Conservation (phyloP, 1,140 invertebrate species). For the Triops cancriformis region DNA sequence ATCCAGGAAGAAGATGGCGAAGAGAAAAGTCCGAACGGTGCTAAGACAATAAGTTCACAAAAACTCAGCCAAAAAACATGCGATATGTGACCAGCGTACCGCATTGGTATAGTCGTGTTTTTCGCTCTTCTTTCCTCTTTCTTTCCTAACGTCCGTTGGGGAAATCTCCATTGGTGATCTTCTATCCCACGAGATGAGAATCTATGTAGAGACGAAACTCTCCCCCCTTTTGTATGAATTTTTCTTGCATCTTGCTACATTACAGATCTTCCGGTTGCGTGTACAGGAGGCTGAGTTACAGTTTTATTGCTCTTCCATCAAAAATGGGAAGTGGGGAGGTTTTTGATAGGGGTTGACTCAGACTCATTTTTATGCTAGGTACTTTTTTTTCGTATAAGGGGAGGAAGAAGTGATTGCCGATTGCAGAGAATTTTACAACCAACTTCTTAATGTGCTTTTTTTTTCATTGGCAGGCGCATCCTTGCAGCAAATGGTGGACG, state of each 20-base stretch:
- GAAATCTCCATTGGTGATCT: not conserved
- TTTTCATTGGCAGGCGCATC: slow-evolving; percentile 69
- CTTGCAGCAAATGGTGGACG: slow-evolving; percentile 80
- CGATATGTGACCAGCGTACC: slow-evolving; percentile 1
- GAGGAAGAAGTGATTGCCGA: not conserved
- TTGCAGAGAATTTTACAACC: slow-evolving; percentile 1
- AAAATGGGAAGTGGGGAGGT: not conserved
- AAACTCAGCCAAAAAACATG: not conserved
- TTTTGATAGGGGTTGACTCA: not conserved
- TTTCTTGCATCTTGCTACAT: not conserved
- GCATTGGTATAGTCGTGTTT: not conserved
- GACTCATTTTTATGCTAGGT: not conserved
- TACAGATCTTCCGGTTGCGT: not conserved
- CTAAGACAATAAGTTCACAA: not conserved
- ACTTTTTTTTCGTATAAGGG: not conserved
- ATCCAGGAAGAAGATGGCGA: too few relatives aligned
- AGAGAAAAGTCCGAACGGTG: not conserved
- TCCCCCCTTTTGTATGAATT: not conserved
- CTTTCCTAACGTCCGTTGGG: not conserved
- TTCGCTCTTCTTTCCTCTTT: not conserved
- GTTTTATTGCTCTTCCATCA: not conserved
- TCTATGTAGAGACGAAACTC: not conserved
- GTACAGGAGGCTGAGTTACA: not conserved
- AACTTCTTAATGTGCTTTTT: slow-evolving; percentile 31
- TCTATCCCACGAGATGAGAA: not conserved